A percentile compares a stretch with the other conserved stretches of the same genome.
phyloP scores from a whole-genome alignment of 2,888 invertebrate species.

The Mimumesa dahlbomi region DNA sequence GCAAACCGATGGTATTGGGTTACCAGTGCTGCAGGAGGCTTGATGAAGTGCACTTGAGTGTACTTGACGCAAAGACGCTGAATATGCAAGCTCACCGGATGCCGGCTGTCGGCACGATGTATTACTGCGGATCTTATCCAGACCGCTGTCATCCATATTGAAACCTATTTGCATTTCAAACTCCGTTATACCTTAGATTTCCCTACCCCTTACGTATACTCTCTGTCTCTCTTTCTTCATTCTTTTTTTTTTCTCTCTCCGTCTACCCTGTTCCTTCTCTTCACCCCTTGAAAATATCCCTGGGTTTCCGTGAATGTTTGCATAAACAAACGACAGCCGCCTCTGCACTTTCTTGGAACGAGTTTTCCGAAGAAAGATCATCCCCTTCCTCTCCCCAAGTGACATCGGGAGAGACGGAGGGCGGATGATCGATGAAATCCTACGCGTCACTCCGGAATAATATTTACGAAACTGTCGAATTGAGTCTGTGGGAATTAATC shows the following conservation, averaged over 20 bases:
- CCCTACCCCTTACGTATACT: not conserved
- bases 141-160: constrained; percentile 72
- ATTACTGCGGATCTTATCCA: constrained; percentile 79
- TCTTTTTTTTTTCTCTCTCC: not conserved
- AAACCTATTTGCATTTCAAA: constrained; percentile 73
- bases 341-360: not conserved
- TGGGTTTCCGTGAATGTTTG: constrained; percentile 11
- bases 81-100: constrained; percentile 79
- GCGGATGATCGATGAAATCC: too few species aligned
- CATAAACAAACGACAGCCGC: constrained; percentile 23
- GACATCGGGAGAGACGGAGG: too few species aligned
- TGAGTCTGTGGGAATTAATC: too few species aligned
- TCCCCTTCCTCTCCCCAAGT: not conserved
- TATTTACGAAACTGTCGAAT: too few species aligned
- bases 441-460: too few species aligned
- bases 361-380: not conserved
- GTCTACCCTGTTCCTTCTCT: too few species aligned
- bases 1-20: constrained; percentile 51
- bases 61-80: constrained; percentile 73
- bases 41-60: constrained; percentile 73
- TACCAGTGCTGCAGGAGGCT: constrained; percentile 55
- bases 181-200: constrained; percentile 23
- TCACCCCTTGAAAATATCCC: not conserved
- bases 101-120: constrained; percentile 77
- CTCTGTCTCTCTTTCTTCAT: not conserved